These are phyloP conservation scores for Hycleus phaleratus DNA, from an alignment of 1,140 invertebrate genomes.

Conservation along the genomic window DNA sequence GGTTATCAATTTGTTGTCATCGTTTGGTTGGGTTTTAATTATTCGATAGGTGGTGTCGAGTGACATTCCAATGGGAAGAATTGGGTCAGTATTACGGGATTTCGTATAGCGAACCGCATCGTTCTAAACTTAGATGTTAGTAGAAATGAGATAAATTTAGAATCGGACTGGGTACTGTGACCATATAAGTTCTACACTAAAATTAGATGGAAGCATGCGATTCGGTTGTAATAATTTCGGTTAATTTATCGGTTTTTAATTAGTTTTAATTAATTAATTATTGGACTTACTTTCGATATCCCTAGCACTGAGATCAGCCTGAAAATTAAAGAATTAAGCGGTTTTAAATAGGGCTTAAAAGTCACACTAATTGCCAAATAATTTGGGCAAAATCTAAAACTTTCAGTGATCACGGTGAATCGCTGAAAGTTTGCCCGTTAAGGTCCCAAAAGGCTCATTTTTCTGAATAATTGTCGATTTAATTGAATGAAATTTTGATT, in stretches of 20 bases:
- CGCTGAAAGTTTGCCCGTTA: background rate
- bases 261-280: background rate
- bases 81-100: constrained; percentile 11
- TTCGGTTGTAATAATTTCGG: constrained; percentile 1
- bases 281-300: constrained; percentile 68
- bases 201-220: constrained; percentile 6
- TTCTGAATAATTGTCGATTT: no score
- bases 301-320: constrained; percentile 59
- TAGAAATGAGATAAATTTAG: constrained; percentile 5
- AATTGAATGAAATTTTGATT: no score
- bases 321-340: background rate
- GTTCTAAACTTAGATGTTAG: constrained; percentile 9
- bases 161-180: constrained; percentile 9
- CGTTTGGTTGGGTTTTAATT: background rate
- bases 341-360: background rate
- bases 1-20: background rate
- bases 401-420: background rate
- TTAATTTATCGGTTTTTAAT: background rate
- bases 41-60: no score
- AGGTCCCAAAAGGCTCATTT: no score
- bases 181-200: constrained; percentile 14
- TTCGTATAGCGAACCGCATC: background rate
- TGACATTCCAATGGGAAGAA: background rate
- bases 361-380: background rate
- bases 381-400: background rate